Conservation (phyloP, 2,797 vertebrate species). For the Kryptolebias ocellatus region DNA sequence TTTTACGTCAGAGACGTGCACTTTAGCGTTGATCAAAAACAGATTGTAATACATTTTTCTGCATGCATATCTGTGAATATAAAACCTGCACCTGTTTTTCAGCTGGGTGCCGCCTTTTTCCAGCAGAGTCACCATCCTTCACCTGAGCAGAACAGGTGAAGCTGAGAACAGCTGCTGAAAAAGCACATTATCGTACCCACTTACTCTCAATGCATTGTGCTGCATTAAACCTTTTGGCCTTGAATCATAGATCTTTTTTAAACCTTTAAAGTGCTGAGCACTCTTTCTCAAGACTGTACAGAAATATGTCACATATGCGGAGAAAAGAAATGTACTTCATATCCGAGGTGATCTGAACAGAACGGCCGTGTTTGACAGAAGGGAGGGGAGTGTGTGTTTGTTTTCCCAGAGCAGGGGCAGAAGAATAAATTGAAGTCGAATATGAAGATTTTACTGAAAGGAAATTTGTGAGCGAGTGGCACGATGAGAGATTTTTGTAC, state of each 20-base stretch:
- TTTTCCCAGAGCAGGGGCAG: neutral
- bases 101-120: slow-evolving; percentile 4
- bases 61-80: neutral
- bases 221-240: neutral
- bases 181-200: slow-evolving; percentile 11
- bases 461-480: neutral
- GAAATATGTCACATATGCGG: neutral
- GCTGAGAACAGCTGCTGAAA: slow-evolving; percentile 18
- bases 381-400: neutral
- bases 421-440: neutral
- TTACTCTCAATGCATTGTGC: neutral
- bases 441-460: neutral
- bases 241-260: slow-evolving; percentile 1
- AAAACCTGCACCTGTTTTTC: slow-evolving; percentile 10
- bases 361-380: neutral
- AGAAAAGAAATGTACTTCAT: slow-evolving; percentile 3
- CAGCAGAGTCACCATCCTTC: slow-evolving; percentile 18
- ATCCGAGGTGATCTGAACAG: slow-evolving; percentile 1
- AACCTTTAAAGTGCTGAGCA: neutral
- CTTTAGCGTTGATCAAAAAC: too few species aligned
- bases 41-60: neutral
- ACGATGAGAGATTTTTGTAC: neutral
- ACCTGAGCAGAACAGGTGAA: slow-evolving; percentile 17
- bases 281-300: neutral
- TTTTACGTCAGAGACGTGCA: too few species aligned